Evolutionary conservation across 2,113 vertebrate genomes (phyloP).

Genomic region (Oriolus oriolus): DNA sequence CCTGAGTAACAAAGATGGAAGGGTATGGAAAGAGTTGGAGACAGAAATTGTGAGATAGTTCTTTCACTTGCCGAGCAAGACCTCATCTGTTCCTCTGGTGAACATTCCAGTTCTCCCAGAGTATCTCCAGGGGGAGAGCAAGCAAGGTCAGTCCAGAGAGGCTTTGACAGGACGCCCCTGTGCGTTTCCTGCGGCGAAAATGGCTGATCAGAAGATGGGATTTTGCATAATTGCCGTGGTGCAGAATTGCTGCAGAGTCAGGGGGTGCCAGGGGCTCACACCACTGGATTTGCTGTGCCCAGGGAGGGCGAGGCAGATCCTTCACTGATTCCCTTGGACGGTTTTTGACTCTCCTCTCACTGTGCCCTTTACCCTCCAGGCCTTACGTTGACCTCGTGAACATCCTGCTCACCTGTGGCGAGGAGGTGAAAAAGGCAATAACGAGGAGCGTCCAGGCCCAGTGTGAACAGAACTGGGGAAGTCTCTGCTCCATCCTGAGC

Average conservation of each 20-base stretch:
- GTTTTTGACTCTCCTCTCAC: not conserved
- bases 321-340: not conserved
- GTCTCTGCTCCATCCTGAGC: slow-evolving; percentile 90
- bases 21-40: not conserved
- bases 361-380: slow-evolving; percentile 56
- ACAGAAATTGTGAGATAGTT: not conserved
- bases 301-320: not conserved
- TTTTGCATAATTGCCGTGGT: not conserved
- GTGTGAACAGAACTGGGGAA: slow-evolving; percentile 95
- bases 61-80: not conserved
- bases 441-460: slow-evolving; percentile 87
- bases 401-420: slow-evolving; percentile 89
- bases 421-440: slow-evolving; percentile 92
- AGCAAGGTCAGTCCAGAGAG: not conserved
- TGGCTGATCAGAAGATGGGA: not conserved
- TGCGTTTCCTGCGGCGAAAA: fast-evolving
- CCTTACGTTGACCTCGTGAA: slow-evolving; percentile 96
- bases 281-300: not conserved
- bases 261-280: not conserved
- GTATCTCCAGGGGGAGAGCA: not conserved
- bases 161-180: not conserved
- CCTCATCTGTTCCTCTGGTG: not conserved
- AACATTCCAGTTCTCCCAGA: not conserved
- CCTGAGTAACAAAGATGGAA: not conserved
- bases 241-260: not conserved